These are phyloP conservation scores for Megaptera novaeangliae DNA, from an alignment of 2,113 vertebrate species.

Conservation along the genomic window DNA sequence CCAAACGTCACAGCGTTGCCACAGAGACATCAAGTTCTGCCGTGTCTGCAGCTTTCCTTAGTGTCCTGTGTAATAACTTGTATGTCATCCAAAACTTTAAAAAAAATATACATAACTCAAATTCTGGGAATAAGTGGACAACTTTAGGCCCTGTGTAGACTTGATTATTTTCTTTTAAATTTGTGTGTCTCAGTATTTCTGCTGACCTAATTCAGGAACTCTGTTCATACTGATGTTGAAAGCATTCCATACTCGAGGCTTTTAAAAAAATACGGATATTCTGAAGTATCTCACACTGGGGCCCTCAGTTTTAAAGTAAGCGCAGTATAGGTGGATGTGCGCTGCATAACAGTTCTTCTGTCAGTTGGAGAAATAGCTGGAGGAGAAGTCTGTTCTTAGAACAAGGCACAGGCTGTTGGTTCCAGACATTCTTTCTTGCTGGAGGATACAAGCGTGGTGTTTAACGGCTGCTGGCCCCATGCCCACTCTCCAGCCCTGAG, in stretches of 20 bases:
- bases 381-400: conserved; percentile 40
- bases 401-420: conserved; percentile 37
- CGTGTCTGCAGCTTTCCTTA: too few relatives aligned
- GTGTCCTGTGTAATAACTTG: neutral
- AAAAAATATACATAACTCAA: neutral
- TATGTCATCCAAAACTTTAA: neutral
- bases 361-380: neutral
- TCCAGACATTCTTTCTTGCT: conserved; percentile 78
- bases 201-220: neutral
- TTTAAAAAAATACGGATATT: neutral
- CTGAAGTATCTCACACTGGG: neutral
- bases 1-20: neutral
- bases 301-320: neutral
- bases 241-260: neutral
- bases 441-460: conserved; percentile 64
- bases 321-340: neutral
- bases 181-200: neutral
- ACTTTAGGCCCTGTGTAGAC: neutral
- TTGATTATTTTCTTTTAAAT: neutral
- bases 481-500: conserved; percentile 53
- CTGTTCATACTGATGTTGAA: neutral
- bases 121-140: neutral
- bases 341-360: neutral
- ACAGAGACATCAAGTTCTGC: neutral
- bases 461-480: conserved; percentile 46